Conservation (phyloP, 35 echinoderm and acorn worm genomes). For the Lytechinus variegatus region DNA sequence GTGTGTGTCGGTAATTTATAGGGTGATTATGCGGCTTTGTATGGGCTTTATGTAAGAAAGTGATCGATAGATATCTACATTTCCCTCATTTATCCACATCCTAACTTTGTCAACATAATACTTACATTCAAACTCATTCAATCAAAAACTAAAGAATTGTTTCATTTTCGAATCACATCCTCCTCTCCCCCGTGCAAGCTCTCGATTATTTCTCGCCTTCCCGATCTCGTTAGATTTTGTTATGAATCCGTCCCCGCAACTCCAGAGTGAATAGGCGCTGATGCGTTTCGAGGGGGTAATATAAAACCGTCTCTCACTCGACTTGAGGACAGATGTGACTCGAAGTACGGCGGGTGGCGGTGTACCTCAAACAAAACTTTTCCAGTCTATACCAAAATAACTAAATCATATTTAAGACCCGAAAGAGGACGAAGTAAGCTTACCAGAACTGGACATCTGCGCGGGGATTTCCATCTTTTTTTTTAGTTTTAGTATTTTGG, state of each 20-base stretch:
- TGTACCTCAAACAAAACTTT: neutral
- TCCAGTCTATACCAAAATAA: neutral
- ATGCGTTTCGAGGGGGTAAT: neutral
- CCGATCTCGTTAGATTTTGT: neutral
- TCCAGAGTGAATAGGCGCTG: neutral
- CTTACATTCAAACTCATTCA: too few relatives aligned
- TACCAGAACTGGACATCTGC: neutral
- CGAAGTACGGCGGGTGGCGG: neutral
- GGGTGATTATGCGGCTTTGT: too few relatives aligned
- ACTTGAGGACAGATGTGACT: neutral
- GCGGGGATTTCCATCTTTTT: neutral
- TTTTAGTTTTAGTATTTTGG: neutral
- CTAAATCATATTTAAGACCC: neutral
- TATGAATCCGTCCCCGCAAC: neutral
- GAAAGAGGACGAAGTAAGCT: neutral
- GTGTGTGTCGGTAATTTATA: too few relatives aligned
- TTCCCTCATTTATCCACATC: too few relatives aligned
- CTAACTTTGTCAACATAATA: too few relatives aligned
- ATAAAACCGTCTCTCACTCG: neutral
- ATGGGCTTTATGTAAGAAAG: too few relatives aligned
- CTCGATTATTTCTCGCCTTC: too few relatives aligned
- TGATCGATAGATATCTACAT: too few relatives aligned
- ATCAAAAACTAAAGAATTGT: too few relatives aligned
- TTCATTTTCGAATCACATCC: too few relatives aligned
- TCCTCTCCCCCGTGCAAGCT: too few relatives aligned